Conservation (phyloP, 92 coral and sea anemone species). For the Montipora capitata region DNA sequence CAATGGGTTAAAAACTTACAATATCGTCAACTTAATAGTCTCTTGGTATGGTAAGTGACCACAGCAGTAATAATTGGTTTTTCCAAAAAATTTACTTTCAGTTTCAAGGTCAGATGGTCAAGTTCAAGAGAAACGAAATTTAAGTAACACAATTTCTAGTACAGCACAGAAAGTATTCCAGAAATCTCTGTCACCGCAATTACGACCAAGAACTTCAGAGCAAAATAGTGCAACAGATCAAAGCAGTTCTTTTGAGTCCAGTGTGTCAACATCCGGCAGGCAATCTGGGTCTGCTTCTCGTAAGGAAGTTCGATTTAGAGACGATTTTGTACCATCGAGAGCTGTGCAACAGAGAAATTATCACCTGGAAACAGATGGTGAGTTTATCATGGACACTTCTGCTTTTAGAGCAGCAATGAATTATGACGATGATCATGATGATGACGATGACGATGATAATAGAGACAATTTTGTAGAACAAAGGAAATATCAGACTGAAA, state of each 20-base stretch:
- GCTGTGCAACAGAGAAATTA: conserved; percentile 6
- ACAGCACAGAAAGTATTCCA: conserved; percentile 18
- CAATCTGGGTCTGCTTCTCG: conserved; percentile 34
- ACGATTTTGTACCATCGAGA: conserved; percentile 18
- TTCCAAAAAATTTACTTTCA: background rate
- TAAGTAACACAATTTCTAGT: conserved; percentile 60
- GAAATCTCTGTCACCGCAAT: conserved; percentile 34
- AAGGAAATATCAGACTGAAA: conserved; percentile 23
- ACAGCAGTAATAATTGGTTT: background rate
- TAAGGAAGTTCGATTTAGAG: conserved; percentile 75
- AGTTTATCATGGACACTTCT: conserved; percentile 88
- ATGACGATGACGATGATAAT: conserved; percentile 30
- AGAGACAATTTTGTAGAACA: conserved; percentile 34
- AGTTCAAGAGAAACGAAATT: conserved; percentile 63
- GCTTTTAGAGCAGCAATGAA: conserved; percentile 95
- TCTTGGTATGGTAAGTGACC: background rate
- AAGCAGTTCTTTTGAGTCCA: conserved; percentile 76
- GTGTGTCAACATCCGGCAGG: conserved; percentile 30
- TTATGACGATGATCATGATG: conserved; percentile 77
- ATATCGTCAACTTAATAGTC: no score
- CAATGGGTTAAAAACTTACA: no score
- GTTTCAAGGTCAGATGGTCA: conserved; percentile 76
- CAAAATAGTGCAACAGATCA: conserved; percentile 68
- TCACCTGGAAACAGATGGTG: conserved; percentile 59
- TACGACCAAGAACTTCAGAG: conserved; percentile 11